phyloP scores from a whole-genome alignment of 2,113 vertebrate genomes.

The Petaurus breviceps region DNA sequence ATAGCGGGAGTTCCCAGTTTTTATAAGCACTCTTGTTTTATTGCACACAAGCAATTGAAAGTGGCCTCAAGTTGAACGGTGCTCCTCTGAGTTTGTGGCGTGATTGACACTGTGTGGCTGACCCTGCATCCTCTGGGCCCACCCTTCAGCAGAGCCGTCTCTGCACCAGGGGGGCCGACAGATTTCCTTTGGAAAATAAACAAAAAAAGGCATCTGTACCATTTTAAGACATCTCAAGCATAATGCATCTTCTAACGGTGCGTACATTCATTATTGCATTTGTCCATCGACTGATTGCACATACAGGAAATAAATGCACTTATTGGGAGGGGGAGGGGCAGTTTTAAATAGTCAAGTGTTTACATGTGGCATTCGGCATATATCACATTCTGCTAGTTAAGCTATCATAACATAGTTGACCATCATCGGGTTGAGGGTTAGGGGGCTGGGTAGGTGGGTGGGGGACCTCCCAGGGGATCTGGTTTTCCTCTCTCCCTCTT shows the following conservation, averaged over 20 bases:
- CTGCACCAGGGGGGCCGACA: constrained; percentile 28
- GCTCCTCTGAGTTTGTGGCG: constrained; percentile 49
- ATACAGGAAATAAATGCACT: constrained; percentile 91
- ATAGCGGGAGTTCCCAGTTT: background rate
- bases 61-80: constrained; percentile 81
- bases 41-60: constrained; percentile 85
- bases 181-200: constrained; percentile 62
- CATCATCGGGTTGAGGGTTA: constrained; percentile 34
- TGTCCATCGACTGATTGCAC: constrained; percentile 84
- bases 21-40: constrained; percentile 86
- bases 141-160: constrained; percentile 46
- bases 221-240: constrained; percentile 78
- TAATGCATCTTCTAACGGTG: constrained; percentile 78
- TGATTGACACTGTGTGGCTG: constrained; percentile 47
- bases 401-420: constrained; percentile 83
- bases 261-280: constrained; percentile 81
- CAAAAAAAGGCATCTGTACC: constrained; percentile 75
- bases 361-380: constrained; percentile 85
- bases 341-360: constrained; percentile 87
- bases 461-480: background rate
- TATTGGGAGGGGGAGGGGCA: constrained; percentile 81
- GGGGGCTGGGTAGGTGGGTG: background rate
- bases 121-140: constrained; percentile 38
- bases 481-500: constrained; percentile 52
- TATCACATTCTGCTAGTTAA: constrained; percentile 87